Percentiles rank a stretch among this genome's conserved stretches.
These are phyloP conservation scores for Ptyas mucosa DNA, from an alignment of 2,113 vertebrate genomes.

Conservation along the genomic window DNA sequence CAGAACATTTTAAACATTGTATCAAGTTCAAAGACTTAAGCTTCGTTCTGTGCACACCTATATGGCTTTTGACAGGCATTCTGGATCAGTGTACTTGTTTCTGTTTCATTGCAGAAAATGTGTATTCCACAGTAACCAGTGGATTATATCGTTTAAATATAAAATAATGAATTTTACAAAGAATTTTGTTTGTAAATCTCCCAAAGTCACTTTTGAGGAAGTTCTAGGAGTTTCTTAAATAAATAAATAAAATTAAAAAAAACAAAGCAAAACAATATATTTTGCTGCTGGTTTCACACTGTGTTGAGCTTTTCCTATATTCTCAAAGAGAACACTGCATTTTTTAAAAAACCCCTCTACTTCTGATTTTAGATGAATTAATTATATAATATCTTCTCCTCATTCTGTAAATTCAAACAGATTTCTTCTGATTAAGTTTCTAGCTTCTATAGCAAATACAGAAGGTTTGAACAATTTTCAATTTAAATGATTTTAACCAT, in stretches of 20 bases:
- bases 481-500: not conserved
- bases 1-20: not conserved
- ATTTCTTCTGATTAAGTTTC: slow-evolving; percentile 13
- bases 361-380: slow-evolving; percentile 58
- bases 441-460: not conserved
- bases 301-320: not conserved
- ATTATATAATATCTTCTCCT: slow-evolving; percentile 32
- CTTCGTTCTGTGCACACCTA: not conserved
- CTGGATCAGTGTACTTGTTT: not conserved
- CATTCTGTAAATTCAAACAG: not conserved
- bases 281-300: not conserved
- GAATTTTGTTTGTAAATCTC: not conserved
- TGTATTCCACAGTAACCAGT: not conserved
- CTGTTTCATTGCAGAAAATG: not conserved
- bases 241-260: not conserved
- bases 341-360: slow-evolving; percentile 28
- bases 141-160: not conserved
- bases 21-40: not conserved
- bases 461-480: not conserved
- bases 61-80: not conserved
- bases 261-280: not conserved
- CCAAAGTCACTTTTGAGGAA: not conserved
- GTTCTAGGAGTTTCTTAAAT: not conserved
- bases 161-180: not conserved
- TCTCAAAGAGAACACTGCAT: not conserved